Conservation (phyloP, 2,888 invertebrate species). For the Metopia argyrocephala region DNA sequence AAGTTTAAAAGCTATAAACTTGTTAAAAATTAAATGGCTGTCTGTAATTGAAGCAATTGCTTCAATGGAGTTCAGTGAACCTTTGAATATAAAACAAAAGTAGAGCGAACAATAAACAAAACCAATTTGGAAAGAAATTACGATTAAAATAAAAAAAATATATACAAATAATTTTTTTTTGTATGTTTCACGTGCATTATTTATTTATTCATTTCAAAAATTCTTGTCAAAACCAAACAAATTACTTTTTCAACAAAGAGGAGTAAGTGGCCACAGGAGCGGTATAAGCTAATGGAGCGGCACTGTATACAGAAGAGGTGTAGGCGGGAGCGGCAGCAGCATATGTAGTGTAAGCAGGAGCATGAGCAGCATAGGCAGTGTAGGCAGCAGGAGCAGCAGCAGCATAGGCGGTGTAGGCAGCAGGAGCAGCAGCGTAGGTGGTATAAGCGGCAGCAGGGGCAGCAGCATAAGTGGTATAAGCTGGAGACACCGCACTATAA, state of each 20-base stretch:
- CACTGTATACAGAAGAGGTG: slow-evolving; percentile 23
- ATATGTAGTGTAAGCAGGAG: slow-evolving; percentile 46
- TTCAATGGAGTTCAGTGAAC: no score
- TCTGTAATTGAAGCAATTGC: no score
- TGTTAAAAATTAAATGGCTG: no score
- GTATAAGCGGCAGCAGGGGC: slow-evolving; percentile 57
- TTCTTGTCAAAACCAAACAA: not conserved
- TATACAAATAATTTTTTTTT: no score
- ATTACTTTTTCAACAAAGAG: slow-evolving; percentile 53
- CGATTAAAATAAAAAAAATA: no score
- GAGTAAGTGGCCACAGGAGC: slow-evolving; percentile 52
- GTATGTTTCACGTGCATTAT: no score
- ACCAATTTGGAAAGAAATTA: no score
- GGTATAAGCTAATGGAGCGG: slow-evolving; percentile 48
- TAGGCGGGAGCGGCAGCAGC: slow-evolving; percentile 43
- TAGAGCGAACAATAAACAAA: no score
- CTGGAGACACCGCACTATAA: slow-evolving; percentile 64
- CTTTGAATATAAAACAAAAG: no score
- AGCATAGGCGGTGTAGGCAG: slow-evolving; percentile 58
- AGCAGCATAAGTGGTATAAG: slow-evolving; percentile 57
- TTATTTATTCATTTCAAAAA: slow-evolving; percentile 17
- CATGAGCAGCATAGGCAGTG: slow-evolving; percentile 27
- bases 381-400: slow-evolving; percentile 55
- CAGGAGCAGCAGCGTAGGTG: slow-evolving; percentile 65
- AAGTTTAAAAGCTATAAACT: no score